Conservation (phyloP, 2,888 invertebrate species). For the Hyposoter didymator region DNA sequence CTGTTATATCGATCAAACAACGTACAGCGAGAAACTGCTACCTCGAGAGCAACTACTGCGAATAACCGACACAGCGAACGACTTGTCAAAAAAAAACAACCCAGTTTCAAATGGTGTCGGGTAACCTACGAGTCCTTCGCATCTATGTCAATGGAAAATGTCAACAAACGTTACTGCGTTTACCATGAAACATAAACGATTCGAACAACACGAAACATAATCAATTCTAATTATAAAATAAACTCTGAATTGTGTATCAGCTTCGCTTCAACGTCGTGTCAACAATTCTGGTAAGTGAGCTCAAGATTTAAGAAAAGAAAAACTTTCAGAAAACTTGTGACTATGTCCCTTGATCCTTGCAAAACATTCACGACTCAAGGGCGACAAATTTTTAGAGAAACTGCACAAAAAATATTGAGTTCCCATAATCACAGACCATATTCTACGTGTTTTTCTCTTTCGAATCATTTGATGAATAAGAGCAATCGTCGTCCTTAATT, state of each 20-base stretch:
- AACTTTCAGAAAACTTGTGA: background rate
- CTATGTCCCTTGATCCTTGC: background rate
- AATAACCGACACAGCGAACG: background rate
- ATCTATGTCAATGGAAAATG: background rate
- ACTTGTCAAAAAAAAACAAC: background rate
- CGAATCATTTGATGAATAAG: background rate
- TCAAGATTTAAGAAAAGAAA: background rate
- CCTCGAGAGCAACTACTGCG: background rate
- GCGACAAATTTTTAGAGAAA: background rate
- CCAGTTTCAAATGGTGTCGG: background rate
- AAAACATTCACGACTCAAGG: background rate
- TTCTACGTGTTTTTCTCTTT: background rate
- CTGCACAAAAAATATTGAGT: background rate
- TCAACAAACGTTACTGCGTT: background rate
- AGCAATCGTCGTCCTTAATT: background rate
- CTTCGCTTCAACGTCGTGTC: background rate
- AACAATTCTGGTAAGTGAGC: background rate
- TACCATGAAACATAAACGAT: background rate
- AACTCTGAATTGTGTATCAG: background rate
- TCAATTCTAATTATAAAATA: background rate
- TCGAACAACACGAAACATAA: background rate
- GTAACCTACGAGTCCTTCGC: background rate
- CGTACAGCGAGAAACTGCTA: background rate
- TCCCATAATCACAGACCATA: background rate
- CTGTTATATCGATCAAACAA: background rate